phyloP scores from a whole-genome alignment of 2,113 vertebrate genomes.

The Romanogobio albipinnatus region DNA sequence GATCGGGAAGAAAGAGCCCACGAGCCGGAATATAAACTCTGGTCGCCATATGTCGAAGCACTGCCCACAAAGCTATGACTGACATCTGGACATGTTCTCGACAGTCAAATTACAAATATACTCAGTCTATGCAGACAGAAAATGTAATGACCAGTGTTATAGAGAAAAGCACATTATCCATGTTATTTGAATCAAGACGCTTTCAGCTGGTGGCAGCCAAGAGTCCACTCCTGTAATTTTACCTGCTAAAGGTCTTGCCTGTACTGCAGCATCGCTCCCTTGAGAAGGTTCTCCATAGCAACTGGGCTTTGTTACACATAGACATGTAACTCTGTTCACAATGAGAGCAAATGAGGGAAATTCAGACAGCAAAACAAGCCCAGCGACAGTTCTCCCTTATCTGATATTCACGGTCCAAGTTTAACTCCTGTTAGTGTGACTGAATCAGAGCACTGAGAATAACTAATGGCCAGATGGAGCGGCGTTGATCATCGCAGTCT shows the following conservation, averaged over 20 bases:
- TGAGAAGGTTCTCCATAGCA: constrained; percentile 53
- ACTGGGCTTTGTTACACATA: constrained; percentile 35
- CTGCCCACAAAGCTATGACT: background rate
- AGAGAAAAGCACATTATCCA: background rate
- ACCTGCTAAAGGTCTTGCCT: constrained; percentile 23
- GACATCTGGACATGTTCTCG: background rate
- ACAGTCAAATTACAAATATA: background rate
- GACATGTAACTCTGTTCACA: constrained; percentile 36
- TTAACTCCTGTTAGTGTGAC: constrained; percentile 15
- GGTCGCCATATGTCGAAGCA: background rate
- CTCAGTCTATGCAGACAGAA: background rate
- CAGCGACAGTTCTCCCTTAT: constrained; percentile 12
- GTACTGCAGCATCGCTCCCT: constrained; percentile 42
- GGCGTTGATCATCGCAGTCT: constrained; percentile 17
- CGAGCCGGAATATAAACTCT: background rate
- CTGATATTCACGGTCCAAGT: constrained; percentile 31
- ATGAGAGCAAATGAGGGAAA: constrained; percentile 31
- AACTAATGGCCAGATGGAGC: constrained; percentile 40
- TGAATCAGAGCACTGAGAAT: constrained; percentile 35
- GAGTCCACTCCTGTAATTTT: constrained; percentile 26
- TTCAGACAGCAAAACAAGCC: constrained; percentile 1
- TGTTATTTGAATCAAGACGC: background rate
- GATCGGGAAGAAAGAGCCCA: background rate
- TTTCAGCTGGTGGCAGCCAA: background rate
- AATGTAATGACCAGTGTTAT: background rate